Evolutionary conservation across 23 tunicate genomes (phyloP), one percentile per base, ranked within the genome.

Genomic region (Ascidia mentula): DNA sequence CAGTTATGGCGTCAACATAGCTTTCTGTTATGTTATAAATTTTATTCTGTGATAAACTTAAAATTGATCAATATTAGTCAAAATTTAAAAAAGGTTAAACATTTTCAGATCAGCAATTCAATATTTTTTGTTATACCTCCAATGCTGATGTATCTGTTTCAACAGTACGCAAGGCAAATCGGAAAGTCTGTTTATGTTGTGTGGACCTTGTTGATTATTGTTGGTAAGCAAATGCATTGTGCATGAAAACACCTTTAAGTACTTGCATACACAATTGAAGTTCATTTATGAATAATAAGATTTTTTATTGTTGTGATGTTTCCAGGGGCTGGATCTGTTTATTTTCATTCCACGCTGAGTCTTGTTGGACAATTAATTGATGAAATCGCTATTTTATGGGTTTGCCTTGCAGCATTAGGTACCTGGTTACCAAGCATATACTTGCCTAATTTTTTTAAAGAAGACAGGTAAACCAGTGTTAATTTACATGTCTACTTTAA

Each of bases 61-160:
- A n/a, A n/a, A n/a, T n/a, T n/a, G n/a, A n/a, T n/a, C n/a, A n/a
- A n/a, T n/a, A n/a, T n/a, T n/a, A n/a, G n/a, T n/a, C n/a, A n/a
- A n/a, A n/a, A 15, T 42, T 53, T 53, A 53, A 53, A 9, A 15
- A 42, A 15, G 53, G 12, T 20, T 20, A 3, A 20, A 28, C 24
- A 46, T 78, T 72, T 82, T 60, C 69, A 89, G 94, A 65, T 90
- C 0, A 89, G 95, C 79, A 94, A 94, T 69, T 46, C 84, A 20
- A 77, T 94, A n/a, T 94, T 94, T 72, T 80, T 94, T 59, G 46
- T 94, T 71, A 94, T 94, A 69, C 98, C 98, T 3, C 98, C 98
- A 20, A 73, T 94, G 8, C 80, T 94, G 33, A 84, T 89, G 18
- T 84, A 84, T 73, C 60, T 89, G 46, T 94, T 89, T 59, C 69